Conservation (phyloP, 2,797 vertebrate genomes). For the Cynopterus sphinx region DNA sequence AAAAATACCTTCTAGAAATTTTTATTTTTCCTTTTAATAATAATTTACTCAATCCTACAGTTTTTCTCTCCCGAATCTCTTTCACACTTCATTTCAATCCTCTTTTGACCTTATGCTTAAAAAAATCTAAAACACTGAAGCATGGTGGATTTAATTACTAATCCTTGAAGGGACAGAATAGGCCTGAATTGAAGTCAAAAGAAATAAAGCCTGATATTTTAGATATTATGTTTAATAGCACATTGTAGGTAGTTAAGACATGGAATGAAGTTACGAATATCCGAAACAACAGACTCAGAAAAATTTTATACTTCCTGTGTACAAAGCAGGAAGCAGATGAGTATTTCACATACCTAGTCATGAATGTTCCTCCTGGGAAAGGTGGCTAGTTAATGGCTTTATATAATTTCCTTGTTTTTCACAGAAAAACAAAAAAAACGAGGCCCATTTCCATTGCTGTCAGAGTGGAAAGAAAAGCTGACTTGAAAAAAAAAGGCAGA, state of each 20-base stretch:
- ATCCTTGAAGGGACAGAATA: neutral
- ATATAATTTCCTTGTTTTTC: neutral
- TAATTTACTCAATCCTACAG: neutral
- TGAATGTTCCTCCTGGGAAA: neutral
- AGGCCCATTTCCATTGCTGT: neutral
- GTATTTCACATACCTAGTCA: neutral
- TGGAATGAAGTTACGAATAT: neutral
- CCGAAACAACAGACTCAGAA: neutral
- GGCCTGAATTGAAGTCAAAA: neutral
- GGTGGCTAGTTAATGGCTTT: neutral
- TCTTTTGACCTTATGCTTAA: conserved; percentile 19
- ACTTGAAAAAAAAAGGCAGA: conserved; percentile 17
- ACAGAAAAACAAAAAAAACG: neutral
- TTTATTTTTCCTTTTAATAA: neutral
- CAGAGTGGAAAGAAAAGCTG: neutral
- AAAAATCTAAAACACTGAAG: neutral
- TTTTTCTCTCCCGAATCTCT: conserved; percentile 25
- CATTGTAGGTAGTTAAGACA: conserved; percentile 19
- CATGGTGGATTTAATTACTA: conserved; percentile 6
- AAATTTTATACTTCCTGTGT: neutral
- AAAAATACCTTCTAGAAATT: neutral
- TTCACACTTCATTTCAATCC: conserved; percentile 36
- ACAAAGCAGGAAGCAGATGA: neutral
- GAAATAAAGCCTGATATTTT: conserved; percentile 29
- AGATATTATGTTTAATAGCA: neutral